A percentile compares a stretch with the other conserved stretches of the same genome.
phyloP scores from a whole-genome alignment of 2,888 invertebrate species.

The Protonemura montana region DNA sequence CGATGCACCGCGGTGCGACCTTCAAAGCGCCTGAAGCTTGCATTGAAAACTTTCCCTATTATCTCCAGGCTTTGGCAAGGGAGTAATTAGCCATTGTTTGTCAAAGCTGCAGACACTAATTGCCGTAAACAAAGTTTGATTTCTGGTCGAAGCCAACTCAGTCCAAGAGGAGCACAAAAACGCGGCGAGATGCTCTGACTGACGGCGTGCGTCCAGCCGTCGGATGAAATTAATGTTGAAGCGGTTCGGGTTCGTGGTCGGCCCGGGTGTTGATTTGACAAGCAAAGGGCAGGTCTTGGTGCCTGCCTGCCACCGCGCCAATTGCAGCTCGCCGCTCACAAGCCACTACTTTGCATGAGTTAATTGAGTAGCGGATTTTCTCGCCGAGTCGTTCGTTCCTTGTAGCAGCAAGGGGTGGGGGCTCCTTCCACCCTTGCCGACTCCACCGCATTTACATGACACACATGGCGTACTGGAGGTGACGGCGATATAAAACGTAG shows the following conservation, averaged over 20 bases:
- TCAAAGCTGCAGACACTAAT: background rate
- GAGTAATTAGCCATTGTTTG: background rate
- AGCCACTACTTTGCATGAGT: background rate
- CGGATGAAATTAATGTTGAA: too few species aligned
- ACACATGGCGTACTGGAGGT: too few species aligned
- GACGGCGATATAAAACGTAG: too few species aligned
- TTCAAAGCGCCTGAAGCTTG: background rate
- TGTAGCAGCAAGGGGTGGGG: background rate
- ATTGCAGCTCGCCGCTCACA: background rate
- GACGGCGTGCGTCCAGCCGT: background rate
- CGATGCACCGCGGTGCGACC: background rate
- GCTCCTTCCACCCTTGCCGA: too few species aligned
- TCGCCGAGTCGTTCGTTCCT: background rate
- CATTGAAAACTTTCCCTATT: background rate
- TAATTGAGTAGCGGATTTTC: constrained; percentile 13
- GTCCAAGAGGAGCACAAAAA: background rate
- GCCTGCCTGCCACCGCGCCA: too few species aligned
- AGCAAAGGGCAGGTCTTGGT: too few species aligned
- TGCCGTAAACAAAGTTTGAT: background rate
- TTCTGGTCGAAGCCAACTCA: background rate
- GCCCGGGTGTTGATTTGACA: too few species aligned
- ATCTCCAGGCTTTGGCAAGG: background rate
- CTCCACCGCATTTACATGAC: background rate
- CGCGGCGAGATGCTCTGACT: background rate
- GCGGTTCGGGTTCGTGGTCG: too few species aligned